phyloP scores from a whole-genome alignment of 1,140 invertebrate genomes.

The Oscheius sp. region DNA sequence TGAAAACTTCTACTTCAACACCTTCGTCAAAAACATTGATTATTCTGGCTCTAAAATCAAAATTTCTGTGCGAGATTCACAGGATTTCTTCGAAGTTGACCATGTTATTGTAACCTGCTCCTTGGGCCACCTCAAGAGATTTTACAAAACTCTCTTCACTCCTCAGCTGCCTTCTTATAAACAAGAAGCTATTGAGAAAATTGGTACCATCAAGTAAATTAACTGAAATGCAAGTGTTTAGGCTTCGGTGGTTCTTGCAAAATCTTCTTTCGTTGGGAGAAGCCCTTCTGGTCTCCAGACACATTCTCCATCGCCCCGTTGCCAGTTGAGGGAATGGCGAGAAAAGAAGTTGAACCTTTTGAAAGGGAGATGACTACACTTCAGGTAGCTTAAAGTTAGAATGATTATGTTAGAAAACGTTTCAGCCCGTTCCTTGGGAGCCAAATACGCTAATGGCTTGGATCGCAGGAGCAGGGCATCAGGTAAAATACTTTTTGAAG shows the following conservation, averaged over 20 bases:
- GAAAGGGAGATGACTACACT: slow-evolving; percentile 33
- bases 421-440: slow-evolving; percentile 29
- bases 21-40: slow-evolving; percentile 19
- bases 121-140: slow-evolving; percentile 37
- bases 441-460: slow-evolving; percentile 38
- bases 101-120: slow-evolving; percentile 41
- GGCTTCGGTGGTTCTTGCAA: slow-evolving; percentile 35
- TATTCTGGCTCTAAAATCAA: background rate
- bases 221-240: background rate
- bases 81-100: slow-evolving; percentile 15
- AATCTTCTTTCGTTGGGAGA: slow-evolving; percentile 32
- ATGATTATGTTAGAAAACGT: background rate
- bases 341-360: slow-evolving; percentile 27
- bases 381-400: background rate
- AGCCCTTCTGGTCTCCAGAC: slow-evolving; percentile 21
- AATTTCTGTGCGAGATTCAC: background rate
- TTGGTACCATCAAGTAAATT: background rate
- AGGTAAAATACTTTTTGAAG: too few species aligned
- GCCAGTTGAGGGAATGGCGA: slow-evolving; percentile 31
- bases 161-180: slow-evolving; percentile 20
- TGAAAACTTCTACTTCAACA: slow-evolving; percentile 22
- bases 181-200: slow-evolving; percentile 30
- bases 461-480: slow-evolving; percentile 36
- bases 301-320: slow-evolving; percentile 27
- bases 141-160: slow-evolving; percentile 27